A percentile compares a stretch with the other conserved stretches of the same genome.
Conservation (phyloP, 2,797 vertebrate genomes). For the Mormyrus hasselquistii region DNA sequence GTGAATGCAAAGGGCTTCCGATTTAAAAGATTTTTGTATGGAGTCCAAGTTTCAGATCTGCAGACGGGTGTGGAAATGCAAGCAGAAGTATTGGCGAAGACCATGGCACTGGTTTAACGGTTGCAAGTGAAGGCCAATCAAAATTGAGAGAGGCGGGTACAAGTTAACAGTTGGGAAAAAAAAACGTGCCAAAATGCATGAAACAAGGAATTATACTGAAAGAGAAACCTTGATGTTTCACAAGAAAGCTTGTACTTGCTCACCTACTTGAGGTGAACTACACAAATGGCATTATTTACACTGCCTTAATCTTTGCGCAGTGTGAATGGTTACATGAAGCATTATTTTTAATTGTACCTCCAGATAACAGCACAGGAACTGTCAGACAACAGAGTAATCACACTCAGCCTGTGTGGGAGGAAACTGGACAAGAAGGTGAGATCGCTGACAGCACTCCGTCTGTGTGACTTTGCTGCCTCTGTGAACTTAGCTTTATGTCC, state of each 20-base stretch:
- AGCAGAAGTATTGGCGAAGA: neutral
- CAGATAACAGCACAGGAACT: constrained; percentile 95
- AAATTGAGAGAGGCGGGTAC: neutral
- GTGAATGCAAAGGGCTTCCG: neutral
- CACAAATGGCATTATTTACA: neutral
- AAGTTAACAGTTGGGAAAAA: neutral
- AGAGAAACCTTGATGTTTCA: neutral
- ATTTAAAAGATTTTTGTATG: neutral
- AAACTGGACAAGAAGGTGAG: constrained; percentile 97
- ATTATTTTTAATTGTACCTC: constrained; percentile 30
- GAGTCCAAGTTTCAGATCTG: neutral
- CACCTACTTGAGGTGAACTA: neutral
- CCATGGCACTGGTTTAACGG: neutral
- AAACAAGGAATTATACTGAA: neutral
- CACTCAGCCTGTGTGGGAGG: constrained; percentile 84
- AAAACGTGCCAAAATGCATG: neutral
- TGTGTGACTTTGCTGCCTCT: neutral
- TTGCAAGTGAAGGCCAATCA: neutral
- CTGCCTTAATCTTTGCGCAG: neutral
- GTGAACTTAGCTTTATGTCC: neutral
- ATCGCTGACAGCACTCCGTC: neutral
- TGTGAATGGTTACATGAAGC: neutral
- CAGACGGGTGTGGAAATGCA: neutral
- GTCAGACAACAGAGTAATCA: constrained; percentile 96
- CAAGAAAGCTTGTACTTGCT: neutral